These are phyloP conservation scores for Zaprionus obscuricornis DNA, from an alignment of 2,888 invertebrate genomes.

Conservation along the genomic window DNA sequence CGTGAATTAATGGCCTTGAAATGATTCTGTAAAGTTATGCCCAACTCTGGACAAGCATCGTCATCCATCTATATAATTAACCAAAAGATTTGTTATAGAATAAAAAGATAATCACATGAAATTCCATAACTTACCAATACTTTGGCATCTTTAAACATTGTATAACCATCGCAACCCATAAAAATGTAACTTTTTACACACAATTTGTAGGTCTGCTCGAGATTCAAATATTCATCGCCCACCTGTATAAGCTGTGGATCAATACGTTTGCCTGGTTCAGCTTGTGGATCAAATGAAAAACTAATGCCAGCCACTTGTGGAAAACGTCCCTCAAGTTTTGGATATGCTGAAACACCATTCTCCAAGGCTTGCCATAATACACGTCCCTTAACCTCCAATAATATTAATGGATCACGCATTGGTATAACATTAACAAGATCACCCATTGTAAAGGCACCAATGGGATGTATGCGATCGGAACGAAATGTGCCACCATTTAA, in stretches of 20 bases:
- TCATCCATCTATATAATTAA: conserved; percentile 93
- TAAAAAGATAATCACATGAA: too few species aligned
- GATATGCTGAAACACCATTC: conserved; percentile 93
- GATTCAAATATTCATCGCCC: conserved; percentile 92
- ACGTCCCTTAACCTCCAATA: conserved; percentile 89
- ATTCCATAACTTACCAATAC: conserved; percentile 88
- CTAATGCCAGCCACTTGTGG: conserved; percentile 92
- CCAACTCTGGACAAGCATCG: conserved; percentile 92
- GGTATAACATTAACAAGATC: conserved; percentile 93
- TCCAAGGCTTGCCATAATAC: conserved; percentile 89
- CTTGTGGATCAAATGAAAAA: conserved; percentile 90
- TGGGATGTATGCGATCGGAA: conserved; percentile 86
- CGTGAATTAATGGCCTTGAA: conserved; percentile 93
- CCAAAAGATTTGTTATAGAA: too few species aligned
- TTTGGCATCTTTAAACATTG: conserved; percentile 89
- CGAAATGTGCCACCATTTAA: conserved; percentile 89
- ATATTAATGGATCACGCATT: conserved; percentile 92
- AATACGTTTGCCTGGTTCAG: conserved; percentile 88
- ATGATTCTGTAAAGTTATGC: conserved; percentile 93
- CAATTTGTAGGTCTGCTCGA: conserved; percentile 89
- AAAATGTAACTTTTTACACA: conserved; percentile 93
- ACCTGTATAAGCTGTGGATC: conserved; percentile 90
- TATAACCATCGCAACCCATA: conserved; percentile 93
- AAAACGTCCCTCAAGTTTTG: conserved; percentile 94
- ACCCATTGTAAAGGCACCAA: conserved; percentile 92